Evolutionary conservation across 2,113 vertebrate species (phyloP).

Genomic region (Archilochus colubris): DNA sequence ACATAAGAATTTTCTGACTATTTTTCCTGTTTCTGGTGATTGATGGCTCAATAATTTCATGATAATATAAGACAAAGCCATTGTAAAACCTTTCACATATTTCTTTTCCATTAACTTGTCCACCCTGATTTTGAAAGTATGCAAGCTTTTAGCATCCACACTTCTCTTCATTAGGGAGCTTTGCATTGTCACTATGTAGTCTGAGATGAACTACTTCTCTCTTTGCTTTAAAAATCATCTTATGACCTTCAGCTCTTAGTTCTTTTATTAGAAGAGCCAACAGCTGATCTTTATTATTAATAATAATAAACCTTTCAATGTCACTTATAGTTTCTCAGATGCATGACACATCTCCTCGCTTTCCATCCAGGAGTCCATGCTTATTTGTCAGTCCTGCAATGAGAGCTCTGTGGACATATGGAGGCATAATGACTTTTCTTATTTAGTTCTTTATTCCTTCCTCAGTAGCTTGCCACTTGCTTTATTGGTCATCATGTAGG

Average conservation of each 20-base stretch:
- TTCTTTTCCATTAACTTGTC: background rate
- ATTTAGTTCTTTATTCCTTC: background rate
- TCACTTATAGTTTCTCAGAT: background rate
- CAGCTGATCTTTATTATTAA: background rate
- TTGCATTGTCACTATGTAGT: background rate
- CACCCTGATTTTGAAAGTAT: background rate
- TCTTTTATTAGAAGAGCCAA: background rate
- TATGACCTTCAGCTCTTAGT: background rate
- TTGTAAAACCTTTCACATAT: background rate
- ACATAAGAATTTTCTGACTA: background rate
- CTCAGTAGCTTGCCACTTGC: background rate
- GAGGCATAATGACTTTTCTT: background rate
- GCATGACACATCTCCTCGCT: background rate
- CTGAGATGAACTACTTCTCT: background rate
- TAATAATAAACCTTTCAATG: background rate
- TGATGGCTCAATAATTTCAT: background rate
- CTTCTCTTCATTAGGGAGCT: fast-evolving
- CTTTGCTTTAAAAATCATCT: background rate
- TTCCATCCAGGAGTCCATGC: background rate
- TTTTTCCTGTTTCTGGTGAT: background rate
- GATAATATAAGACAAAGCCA: background rate
- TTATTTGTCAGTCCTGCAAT: background rate
- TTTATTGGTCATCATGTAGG: background rate
- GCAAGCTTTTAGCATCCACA: background rate
- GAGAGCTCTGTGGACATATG: fast-evolving